These are phyloP conservation scores for Chaenogobius annularis DNA, from an alignment of 2,113 vertebrate species.

Conservation along the genomic window DNA sequence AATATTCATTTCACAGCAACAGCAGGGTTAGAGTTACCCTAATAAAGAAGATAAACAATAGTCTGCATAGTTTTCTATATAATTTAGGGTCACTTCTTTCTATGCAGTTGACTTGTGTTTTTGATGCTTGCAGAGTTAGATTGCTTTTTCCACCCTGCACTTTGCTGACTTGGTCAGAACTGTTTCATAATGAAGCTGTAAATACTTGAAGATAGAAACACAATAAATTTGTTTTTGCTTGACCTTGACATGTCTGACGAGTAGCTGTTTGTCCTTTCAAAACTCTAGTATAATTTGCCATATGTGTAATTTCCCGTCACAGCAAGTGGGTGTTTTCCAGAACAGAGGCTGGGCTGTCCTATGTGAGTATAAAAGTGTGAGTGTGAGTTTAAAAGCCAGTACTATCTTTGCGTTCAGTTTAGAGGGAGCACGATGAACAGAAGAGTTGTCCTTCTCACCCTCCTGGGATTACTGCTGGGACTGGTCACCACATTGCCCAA, in stretches of 20 bases:
- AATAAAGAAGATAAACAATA: not conserved
- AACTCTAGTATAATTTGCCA: not conserved
- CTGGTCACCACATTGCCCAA: slow-evolving; percentile 36
- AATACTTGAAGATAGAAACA: slow-evolving; percentile 81
- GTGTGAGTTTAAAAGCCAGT: slow-evolving; percentile 37
- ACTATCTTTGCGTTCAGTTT: slow-evolving; percentile 19
- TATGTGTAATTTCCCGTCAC: not conserved
- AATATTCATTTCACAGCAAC: not conserved
- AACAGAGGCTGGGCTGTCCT: slow-evolving; percentile 17
- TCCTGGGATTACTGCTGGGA: slow-evolving; percentile 54
- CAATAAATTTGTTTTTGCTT: slow-evolving; percentile 84
- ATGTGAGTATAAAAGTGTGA: slow-evolving; percentile 13
- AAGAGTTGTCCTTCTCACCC: slow-evolving; percentile 23
- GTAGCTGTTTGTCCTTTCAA: not conserved
- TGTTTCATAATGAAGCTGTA: slow-evolving; percentile 81
- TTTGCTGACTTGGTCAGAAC: slow-evolving; percentile 72
- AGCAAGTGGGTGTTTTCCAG: not conserved
- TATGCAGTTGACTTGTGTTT: slow-evolving; percentile 65
- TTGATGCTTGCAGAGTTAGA: slow-evolving; percentile 68
- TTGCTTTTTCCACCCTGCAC: slow-evolving; percentile 72
- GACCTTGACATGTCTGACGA: slow-evolving; percentile 47
- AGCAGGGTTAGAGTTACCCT: not conserved
- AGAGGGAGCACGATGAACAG: slow-evolving; percentile 44
- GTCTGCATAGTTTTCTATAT: slow-evolving; percentile 10
- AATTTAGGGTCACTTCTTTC: slow-evolving; percentile 21